Base-by-base conservation (phyloP, 2,888 invertebrate genomes). In the Drosophila multiciliata region DNA sequence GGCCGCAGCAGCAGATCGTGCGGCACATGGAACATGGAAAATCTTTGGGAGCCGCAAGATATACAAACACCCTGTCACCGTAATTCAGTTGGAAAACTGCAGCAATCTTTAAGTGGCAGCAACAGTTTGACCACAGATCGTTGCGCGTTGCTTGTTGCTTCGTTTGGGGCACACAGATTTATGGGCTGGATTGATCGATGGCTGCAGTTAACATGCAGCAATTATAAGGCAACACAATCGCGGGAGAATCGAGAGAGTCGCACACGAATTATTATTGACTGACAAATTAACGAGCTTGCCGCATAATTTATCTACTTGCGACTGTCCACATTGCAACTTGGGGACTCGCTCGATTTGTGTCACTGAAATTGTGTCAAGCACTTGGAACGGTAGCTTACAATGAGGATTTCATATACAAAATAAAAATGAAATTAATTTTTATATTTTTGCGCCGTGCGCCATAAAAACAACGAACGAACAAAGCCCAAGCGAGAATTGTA, bases 121-220 rank as follows among this genome's bases (percentile, higher is more conserved):
- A 35, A 33, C 33, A 38, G 67, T 8, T 62, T 40, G 42, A 33
- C 23, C 23, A 38, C 53, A 38, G 40, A 49, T 60, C 33, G 53
- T 23, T 32, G 36, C 20, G 32, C 15, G 61, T 15, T 20, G 42
- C 26, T 59, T 20, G 45, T 29, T 57, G 75, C 75, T 62, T 66
- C 72, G 73, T 67, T 82, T 78, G 75, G 59, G 65, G 66, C 54
- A 66, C 62, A 68, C 45, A 45, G 83, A 90, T 87, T 90, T 90
- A 89, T 90, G 82, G 78, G 29, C 49, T 33, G 57, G 63, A 75
- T 75, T 79, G 85, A 89, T 87, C 84, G 81, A 80, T 83, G 84
- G 90, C 81, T 77, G 85, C 76, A 82, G 77, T 80, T 84, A 84
- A 87, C 86, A 89, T 86, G 87, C 89, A 83, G 82, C 90, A 91